Evolutionary conservation across 1,140 invertebrate species (phyloP), one percentile per base, ranked within the genome.

Genomic region (Tetramorium simillimum): DNA sequence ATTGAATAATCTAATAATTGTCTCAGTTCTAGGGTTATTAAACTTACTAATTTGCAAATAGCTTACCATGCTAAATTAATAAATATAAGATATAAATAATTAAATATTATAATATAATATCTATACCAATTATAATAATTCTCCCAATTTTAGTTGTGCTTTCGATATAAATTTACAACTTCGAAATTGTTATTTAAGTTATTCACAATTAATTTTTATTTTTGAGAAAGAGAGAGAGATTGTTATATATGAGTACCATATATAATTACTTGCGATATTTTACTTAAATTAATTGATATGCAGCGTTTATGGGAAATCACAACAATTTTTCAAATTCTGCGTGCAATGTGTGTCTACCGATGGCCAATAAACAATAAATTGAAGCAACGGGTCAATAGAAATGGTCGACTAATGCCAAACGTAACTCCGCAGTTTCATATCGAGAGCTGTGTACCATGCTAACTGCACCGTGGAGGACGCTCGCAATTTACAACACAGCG

Each of bases 381-480:
- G 53, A 14, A 60, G 53, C 24, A 60, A 53, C 53, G 18, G 80
- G 69, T 84, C 67, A 84, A 84, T 73, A 56, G 53, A 84, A 84
- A 84, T 62, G 40, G 69, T 75, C 51, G 53, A 62, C 80, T 84
- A 84, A 84, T 84, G 80, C 53, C 69, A 62, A 84, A 84, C 80
- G 80, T 84, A 84, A 84, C 69, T 84, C 40, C 67, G 51, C 69
- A 82, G 80, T 84, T 84, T 84, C 80, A 84, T 84, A 84, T 84
- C 80, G 80, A 73, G 80, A 28, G 40, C 56, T 84, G 69, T 84
- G 80, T 75, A 62, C 69, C 40, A 73, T 73, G 69, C 80, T 84
- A 84, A 73, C 80, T 84, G 80, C 80, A 84, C 80, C 80, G 69
- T 84, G 28, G 80, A 70, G 80, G 69, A 84, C 80, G 69, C 72